Conservation (phyloP, 2,888 invertebrate genomes). For the Euspilapteryx auroguttella region DNA sequence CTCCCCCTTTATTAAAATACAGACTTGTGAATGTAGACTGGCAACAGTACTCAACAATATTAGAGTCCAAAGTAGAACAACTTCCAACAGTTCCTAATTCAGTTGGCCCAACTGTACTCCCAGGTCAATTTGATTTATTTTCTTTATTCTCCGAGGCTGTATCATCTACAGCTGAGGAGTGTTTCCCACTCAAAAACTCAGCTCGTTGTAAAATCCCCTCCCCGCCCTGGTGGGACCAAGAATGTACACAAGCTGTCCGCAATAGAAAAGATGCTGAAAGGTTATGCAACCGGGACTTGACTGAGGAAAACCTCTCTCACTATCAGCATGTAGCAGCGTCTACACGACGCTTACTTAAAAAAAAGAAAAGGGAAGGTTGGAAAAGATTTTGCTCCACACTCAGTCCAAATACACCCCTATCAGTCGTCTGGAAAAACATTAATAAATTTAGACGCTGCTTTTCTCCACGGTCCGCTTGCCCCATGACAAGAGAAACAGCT, state of each 20-base stretch:
- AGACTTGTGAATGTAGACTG: background rate
- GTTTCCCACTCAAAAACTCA: conserved; percentile 3
- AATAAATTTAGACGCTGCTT: background rate
- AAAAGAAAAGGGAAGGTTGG: background rate
- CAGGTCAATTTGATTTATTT: no score
- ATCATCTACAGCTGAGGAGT: background rate
- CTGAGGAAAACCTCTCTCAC: background rate
- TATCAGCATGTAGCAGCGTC: background rate
- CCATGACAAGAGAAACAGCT: background rate
- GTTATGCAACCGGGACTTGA: background rate
- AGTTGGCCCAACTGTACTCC: no score
- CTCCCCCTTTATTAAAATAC: conserved; percentile 4
- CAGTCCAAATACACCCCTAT: background rate
- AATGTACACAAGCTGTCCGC: no score
- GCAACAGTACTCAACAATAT: background rate
- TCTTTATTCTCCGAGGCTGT: no score
- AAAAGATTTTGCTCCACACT: background rate
- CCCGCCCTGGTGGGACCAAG: conserved; percentile 6
- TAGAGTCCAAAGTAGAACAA: background rate
- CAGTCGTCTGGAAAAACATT: background rate
- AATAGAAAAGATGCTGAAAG: background rate
- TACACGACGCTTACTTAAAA: no score
- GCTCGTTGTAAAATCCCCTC: conserved; percentile 1
- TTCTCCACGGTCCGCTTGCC: background rate
- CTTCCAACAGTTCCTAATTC: background rate